Evolutionary conservation across 1,140 invertebrate species (phyloP), one percentile per base, ranked within the genome.

Genomic region (Tetragnatha versicolor): DNA sequence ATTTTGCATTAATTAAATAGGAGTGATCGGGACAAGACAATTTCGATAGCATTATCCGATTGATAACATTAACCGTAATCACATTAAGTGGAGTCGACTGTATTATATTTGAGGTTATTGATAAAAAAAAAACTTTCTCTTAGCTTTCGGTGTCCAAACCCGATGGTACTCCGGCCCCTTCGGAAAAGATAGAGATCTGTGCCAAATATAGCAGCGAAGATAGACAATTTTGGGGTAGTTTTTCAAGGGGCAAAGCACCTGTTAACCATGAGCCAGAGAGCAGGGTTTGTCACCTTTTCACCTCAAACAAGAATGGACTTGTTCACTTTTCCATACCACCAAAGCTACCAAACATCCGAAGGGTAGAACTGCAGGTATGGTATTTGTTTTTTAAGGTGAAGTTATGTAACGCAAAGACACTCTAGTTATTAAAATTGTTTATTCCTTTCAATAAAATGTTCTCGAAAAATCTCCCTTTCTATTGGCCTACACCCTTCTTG

Each of bases 161-260:
- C 9, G 85, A 86, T 81, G 83, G 83, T 0, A 77, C 47, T 27
- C 83, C 83, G 20, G 83, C 84, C 0, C 49, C 82, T n/a, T 80
- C 79, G 1, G 84, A 86, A 55, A 35, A 77, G 1, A 83, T 87
- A 5, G 63, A 80, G 47, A 77, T 86, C 3, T 79, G 66, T 10
- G 70, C 53, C 9, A 7, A 29, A 9, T 58, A 51, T 33, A 12
- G 7, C 3, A 25, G 29, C 1, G 1, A 42, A 3, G 0, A 2
- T 3, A n/a, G 17, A 5, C 20, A 42, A 63, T 6, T 58, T 31
- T 6, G 12, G 3, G 42, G 12, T 20, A 47, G 12, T 20, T 12
- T 20, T 17, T 12, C 2, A 47, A 12, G 42, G 20, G 42, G 3
- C 12, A 2, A 3, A 47, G 1, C 42, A 17, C 12, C 42, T 2